Evolutionary conservation across 2,113 vertebrate genomes (phyloP), one percentile per base, ranked within the genome.

Genomic region (Nesogale talazaci): DNA sequence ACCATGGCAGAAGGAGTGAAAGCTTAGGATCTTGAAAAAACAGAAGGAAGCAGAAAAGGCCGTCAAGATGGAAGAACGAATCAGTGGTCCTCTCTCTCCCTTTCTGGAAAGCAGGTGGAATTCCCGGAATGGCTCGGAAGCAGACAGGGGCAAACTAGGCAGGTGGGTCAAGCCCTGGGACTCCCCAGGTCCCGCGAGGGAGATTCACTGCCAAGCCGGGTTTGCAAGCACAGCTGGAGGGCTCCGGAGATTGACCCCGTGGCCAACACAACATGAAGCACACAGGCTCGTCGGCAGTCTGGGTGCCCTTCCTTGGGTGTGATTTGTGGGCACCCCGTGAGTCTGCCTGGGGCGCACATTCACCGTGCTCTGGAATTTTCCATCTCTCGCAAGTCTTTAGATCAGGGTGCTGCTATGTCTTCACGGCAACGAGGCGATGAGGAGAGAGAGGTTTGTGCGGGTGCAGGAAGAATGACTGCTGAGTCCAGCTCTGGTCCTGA

Each of bases 381-480:
- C 81, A 52, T 88, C 78, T 96, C 92, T 94, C 97, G 96, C 87
- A 95, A 92, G 69, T 83, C 94, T 97, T 97, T 89, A 97, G 91
- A 93, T 94, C 97, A 97, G 95, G 97, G 92, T 95, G 86, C 90
- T 38, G 19, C 2, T 97, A 80, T 96, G 89, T 74, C 96, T 90
- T n/a, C 46, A 6, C 91, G 95, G 76, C n/a, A 78, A 94, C 96
- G 80, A 96, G 91, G 88, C 86, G 97, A 96, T 95, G 96, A 96
- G 88, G 91, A 96, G 96, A 97, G 97, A 97, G 96, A 97, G 96
- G 97, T 91, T n/a, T n/a, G 80, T 96, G 98, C 97, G 97, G 96
- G 96, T 75, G 96, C 93, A 96, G 83, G 83, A 96, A 93, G 95
- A 95, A 97, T 97, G 42, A 46, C 46, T 52, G 97, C 96, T 97